Evolutionary conservation across 2,797 vertebrate species (phyloP), one percentile per base, ranked within the genome.

Genomic region (Perodicticus potto): DNA sequence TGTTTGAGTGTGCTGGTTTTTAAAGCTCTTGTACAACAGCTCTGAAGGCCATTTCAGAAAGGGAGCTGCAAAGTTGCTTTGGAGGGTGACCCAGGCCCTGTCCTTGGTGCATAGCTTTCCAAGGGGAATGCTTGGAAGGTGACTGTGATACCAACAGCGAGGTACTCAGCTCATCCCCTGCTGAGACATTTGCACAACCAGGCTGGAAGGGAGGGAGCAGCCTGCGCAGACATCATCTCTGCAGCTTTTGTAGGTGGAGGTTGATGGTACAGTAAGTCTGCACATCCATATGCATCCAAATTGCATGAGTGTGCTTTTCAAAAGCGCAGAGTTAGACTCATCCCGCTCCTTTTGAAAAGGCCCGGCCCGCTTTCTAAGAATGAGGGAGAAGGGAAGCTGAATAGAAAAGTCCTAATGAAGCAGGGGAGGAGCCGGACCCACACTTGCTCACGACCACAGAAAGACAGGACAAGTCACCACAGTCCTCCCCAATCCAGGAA

Each of bases 301-400:
- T 98, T 98, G 98, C 69, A n/a, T 40, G 27, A 97, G 94, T 97
- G 97, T 97, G 96, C 96, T 97, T 98, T 98, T 96, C 97, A 98
- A 98, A 98, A 98, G 96, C 98, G 98, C 98, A 98, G 98, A 98
- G 98, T 98, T 97, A 98, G 98, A 98, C 96, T 98, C 98, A 98
- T 98, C 95, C 97, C 97, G 95, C 98, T 98, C 97, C 97, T 97
- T 96, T 98, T 95, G 97, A 98, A 98, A 98, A 95, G 97, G 96
- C 96, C 97, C 95, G 97, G 96, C 96, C 97, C 92, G 93, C 97
- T 98, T 98, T 97, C 96, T 95, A 96, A 95, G 93, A 97, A 97
- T 97, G 93, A 97, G 92, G 95, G 85, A 88, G 12, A 95, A 95
- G 86, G 12, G 96, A 96, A 97, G 96, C 65, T 98, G 94, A 96